Base-by-base conservation (phyloP, 2,113 vertebrate genomes). In the Nansenia antarctica region DNA sequence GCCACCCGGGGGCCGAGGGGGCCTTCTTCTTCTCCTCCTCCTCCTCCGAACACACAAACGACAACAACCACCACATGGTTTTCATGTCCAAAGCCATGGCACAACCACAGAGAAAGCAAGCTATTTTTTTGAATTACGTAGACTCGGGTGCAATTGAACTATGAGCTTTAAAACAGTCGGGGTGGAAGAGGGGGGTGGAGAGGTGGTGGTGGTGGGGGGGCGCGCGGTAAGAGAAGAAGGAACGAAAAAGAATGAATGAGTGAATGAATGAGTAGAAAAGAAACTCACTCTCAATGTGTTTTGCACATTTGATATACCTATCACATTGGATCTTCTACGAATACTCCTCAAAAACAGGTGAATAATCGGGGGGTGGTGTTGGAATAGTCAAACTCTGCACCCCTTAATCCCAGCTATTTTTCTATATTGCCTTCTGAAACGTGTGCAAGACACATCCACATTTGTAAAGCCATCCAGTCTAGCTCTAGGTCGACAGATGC, bases 291-390 rank as follows among this genome's bases (percentile, higher is more conserved):
- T 96, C 95, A 95, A 96, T 96, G 96, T 98, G 96, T 98, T 97
- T 99, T 99, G 96, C 98, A 99, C 98, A 98, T 98, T 98, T 98
- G 95, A 94, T 97, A 97, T 94, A 97, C 91, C 93, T 97, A n/a
- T 93, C 95, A 95, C 95, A 95, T 96, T 95, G 91, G 94, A 95
- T 95, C 95, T 96, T 98, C 94, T 93, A 95, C 91, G 92, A 94
- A 95, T 95, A 94, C 93, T 95, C 91, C 94, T 89, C 86, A 88
- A 9, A 95, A 94, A 96, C 96, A 97, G 95, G 95, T 96, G 93
- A 96, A 95, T 95, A 96, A 94, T 67, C 85, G 94, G 94, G 94
- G 94, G 88, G 81, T 84, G 86, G 82, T 86, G 85, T 88, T 81
- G 89, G 20, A 90, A 88, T 95, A 93, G 86, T 92, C 90, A 91